Evolutionary conservation across 2,888 invertebrate species (phyloP).

Genomic region (Biston stratarius): DNA sequence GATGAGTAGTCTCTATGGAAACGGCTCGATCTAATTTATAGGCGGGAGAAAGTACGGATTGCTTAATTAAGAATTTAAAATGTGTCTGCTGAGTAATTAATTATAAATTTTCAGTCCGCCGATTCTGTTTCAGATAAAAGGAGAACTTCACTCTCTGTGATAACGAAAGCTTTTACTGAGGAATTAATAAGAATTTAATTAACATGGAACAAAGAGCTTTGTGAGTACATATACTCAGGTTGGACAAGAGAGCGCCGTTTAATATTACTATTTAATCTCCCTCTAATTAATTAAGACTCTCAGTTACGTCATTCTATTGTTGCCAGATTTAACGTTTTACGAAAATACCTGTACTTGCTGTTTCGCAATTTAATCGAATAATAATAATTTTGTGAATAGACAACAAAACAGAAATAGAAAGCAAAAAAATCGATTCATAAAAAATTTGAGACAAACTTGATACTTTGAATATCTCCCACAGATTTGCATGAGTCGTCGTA

Average conservation of each 20-base stretch:
- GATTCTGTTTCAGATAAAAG: conserved; percentile 59
- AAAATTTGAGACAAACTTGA: conserved; percentile 30
- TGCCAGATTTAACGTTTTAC: background rate
- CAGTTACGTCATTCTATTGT: conserved; percentile 4
- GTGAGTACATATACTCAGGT: conserved; percentile 25
- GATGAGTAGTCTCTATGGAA: conserved; percentile 87
- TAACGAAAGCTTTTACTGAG: conserved; percentile 49
- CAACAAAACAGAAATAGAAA: conserved; percentile 5
- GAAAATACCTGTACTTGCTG: background rate
- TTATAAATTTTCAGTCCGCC: conserved; percentile 76
- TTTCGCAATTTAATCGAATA: background rate
- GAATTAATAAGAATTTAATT: conserved; percentile 73
- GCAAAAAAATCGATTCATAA: conserved; percentile 21
- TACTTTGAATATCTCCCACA: conserved; percentile 32
- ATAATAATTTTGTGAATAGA: background rate
- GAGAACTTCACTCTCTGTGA: conserved; percentile 57
- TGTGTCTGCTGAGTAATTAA: conserved; percentile 84
- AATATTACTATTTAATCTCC: conserved; percentile 32
- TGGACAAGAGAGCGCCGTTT: conserved; percentile 27
- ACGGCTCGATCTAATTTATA: conserved; percentile 87
- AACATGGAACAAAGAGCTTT: conserved; percentile 56
- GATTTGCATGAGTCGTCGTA: conserved; percentile 48
- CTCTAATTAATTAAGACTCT: conserved; percentile 28
- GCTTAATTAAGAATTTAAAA: conserved; percentile 87
- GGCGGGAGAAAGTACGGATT: conserved; percentile 85